Base-by-base conservation (phyloP, 2,888 invertebrate genomes). In the Meandrusa payeni region DNA sequence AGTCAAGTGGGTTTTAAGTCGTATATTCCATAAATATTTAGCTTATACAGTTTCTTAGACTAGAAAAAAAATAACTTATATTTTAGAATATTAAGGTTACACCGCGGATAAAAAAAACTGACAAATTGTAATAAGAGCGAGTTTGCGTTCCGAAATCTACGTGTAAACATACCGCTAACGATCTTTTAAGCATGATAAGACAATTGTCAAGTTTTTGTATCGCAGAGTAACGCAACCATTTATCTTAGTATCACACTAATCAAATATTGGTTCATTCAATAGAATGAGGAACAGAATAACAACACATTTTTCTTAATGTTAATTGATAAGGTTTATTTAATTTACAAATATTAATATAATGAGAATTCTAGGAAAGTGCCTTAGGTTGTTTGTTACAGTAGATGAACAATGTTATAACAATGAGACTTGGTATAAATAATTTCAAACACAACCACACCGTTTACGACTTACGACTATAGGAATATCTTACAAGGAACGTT, bases 41-140 rank as follows among this genome's bases (percentile, higher is more conserved):
- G 50, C 36, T 44, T 42, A 47, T 49, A 52, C 53, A 63, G 61
- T 61, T 63, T 60, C 64, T 61, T 63, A 63, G 62, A 65, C 63
- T 63, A 63, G 61, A 59, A 55, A 54, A 51, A 52, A 48, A 50
- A 47, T 38, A 38, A 33, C 26, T 13, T 33, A 37, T n/a, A 23
- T 3, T 27, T 13, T 20, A 38, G 11, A 13, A 33, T 12, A 22
- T 13, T 6, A 28, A 28, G 33, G n/a, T 41, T n/a, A 26, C 22
- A 23, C 11, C 13, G 7, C 17, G 26, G 24, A 32, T 39, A 15
- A 31, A 15, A 15, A 15, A 13, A 39, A 23, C 7, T 31, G 9
- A 20, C 23, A 15, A 22, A 15, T 29, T 15, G 10, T 31, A 12
- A 20, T 17, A 3, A 10, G 2, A 12, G 9, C 7, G 11, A 17